Evolutionary conservation across 2,113 vertebrate species (phyloP).

Genomic region (Phocoena phocoena): DNA sequence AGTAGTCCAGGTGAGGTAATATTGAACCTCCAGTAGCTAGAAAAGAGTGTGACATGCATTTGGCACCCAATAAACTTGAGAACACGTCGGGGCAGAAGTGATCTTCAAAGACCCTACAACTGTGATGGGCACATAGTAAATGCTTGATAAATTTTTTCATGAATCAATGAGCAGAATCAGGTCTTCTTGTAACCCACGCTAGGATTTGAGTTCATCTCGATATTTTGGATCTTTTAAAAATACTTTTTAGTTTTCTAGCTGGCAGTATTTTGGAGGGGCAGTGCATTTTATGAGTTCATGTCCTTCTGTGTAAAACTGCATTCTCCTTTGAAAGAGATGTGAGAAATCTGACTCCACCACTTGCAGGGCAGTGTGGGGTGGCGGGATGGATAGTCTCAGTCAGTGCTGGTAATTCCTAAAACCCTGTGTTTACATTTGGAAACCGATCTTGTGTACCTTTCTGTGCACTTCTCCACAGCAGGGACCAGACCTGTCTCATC

Average conservation of each 20-base stretch:
- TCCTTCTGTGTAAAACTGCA: neutral
- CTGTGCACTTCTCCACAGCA: neutral
- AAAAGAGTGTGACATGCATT: neutral
- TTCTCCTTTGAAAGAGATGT: neutral
- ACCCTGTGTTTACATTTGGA: neutral
- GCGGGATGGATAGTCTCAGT: neutral
- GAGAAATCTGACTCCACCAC: neutral
- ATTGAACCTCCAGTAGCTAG: neutral
- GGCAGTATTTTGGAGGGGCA: neutral
- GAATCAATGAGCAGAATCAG: neutral
- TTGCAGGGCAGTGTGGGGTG: neutral
- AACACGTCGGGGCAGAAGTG: neutral
- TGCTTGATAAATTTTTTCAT: neutral
- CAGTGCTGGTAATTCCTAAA: neutral
- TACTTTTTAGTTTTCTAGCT: neutral
- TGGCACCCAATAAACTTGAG: neutral
- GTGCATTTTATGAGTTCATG: neutral
- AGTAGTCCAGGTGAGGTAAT: neutral
- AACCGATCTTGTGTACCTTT: neutral
- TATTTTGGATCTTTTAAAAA: constrained; percentile 4
- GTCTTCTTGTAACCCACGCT: neutral
- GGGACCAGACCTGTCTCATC: neutral
- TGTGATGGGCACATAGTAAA: neutral
- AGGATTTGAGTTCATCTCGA: neutral
- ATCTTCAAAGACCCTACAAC: neutral